Conservation (phyloP, 2,797 vertebrate species). For the Kryptolebias ocellatus region DNA sequence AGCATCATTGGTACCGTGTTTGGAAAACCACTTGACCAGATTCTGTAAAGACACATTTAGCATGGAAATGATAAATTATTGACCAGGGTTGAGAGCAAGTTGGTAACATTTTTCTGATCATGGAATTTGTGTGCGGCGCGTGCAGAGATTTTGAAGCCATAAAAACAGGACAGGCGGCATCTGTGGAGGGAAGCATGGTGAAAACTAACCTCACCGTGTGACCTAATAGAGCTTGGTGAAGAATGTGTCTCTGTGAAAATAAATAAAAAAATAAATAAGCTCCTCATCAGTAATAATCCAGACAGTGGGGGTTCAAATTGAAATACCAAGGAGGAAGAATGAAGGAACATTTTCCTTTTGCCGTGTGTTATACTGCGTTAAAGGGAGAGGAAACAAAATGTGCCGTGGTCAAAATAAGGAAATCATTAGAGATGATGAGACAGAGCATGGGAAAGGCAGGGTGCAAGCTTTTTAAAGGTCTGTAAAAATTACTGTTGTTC, state of each 20-base stretch:
- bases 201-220: conserved; percentile 62
- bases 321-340: conserved; percentile 57
- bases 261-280: conserved; percentile 59
- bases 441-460: conserved; percentile 64
- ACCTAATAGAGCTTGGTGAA: conserved; percentile 70
- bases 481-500: conserved; percentile 83
- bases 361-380: conserved; percentile 52
- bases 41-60: conserved; percentile 73
- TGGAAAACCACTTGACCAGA: conserved; percentile 72
- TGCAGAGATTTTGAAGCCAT: conserved; percentile 41
- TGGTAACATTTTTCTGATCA: conserved; percentile 69
- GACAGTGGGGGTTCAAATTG: conserved; percentile 45
- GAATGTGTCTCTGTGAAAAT: conserved; percentile 69
- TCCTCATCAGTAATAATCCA: conserved; percentile 69
- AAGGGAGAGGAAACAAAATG: conserved; percentile 45
- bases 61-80: conserved; percentile 74
- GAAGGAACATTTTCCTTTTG: conserved; percentile 50
- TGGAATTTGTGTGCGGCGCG: conserved; percentile 43
- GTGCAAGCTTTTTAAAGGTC: conserved; percentile 82
- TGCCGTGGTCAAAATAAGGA: conserved; percentile 71
- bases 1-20: conserved; percentile 55
- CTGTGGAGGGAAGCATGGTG: conserved; percentile 40
- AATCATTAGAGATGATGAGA: conserved; percentile 76
- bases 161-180: conserved; percentile 54
- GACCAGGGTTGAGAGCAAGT: conserved; percentile 77